A percentile compares a stretch with the other conserved stretches of the same genome.
Evolutionary conservation across 35 echinoderm and acorn worm genomes (phyloP).

Genomic region (Apostichopus californicus): DNA sequence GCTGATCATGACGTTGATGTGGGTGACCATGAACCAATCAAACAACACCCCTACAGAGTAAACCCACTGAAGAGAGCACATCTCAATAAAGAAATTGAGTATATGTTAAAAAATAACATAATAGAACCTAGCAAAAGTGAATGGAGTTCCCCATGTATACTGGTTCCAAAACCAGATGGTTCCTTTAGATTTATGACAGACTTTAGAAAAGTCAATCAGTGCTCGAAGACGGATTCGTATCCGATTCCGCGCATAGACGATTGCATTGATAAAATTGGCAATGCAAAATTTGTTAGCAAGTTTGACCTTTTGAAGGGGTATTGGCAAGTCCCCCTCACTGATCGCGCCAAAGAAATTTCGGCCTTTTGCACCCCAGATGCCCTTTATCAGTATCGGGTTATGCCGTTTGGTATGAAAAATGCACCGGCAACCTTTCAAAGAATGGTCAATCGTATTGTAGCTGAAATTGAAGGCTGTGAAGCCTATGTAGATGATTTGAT

Average conservation of each 20-base stretch:
- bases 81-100: not conserved
- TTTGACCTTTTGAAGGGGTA: constrained; percentile 62
- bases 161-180: constrained; percentile 14
- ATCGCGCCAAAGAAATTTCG: constrained; percentile 47
- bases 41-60: constrained; percentile 49
- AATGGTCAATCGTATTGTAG: constrained; percentile 41
- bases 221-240: not conserved
- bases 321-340: no score
- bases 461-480: not conserved
- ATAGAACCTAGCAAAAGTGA: constrained; percentile 32
- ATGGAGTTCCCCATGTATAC: constrained; percentile 34
- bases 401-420: constrained; percentile 86
- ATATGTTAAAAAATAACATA: constrained; percentile 36
- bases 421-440: constrained; percentile 77
- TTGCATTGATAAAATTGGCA: constrained; percentile 53
- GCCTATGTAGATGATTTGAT: constrained; percentile 78
- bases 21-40: constrained; percentile 36
- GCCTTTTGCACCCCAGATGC: constrained; percentile 67
- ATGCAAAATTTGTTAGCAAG: constrained; percentile 59
- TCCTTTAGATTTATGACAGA: not conserved
- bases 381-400: constrained; percentile 58
- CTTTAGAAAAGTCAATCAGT: constrained; percentile 6
- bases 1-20: constrained; percentile 70
- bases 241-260: constrained; percentile 51
- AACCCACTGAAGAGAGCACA: not conserved